Percentiles rank a stretch among this genome's conserved stretches.
Conservation (phyloP, 1,140 invertebrate species). For the Drosophila kepulauana region DNA sequence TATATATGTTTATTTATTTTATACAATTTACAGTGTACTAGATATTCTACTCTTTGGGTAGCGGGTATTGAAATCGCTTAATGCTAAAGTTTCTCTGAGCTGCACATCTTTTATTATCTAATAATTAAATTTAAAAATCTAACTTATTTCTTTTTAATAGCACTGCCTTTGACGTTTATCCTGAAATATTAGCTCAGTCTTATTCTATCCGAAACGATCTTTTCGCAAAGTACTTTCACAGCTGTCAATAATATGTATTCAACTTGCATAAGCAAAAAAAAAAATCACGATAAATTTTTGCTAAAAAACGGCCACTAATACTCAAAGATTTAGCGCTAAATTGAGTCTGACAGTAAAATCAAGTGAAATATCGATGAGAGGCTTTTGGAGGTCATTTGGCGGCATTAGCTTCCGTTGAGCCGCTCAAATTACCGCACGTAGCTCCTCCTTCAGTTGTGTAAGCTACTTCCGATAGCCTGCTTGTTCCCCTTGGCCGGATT, state of each 20-base stretch:
- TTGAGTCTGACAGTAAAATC: constrained; percentile 70
- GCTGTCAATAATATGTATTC: constrained; percentile 23
- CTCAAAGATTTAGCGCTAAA: constrained; percentile 49
- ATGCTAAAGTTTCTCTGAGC: no score
- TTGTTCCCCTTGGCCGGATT: not conserved
- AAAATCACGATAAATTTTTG: constrained; percentile 27
- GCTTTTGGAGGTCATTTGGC: constrained; percentile 70
- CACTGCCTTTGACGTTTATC: no score
- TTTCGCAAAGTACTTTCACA: not conserved
- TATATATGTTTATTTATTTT: no score
- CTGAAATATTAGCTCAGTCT: no score
- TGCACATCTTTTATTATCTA: no score
- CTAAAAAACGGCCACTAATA: constrained; percentile 42
- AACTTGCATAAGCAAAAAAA: not conserved
- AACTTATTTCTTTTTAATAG: no score
- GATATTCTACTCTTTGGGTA: no score
- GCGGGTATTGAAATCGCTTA: no score
- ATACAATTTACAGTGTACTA: no score
- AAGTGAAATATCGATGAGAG: constrained; percentile 76
- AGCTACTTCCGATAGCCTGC: constrained; percentile 32
- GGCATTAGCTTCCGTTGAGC: constrained; percentile 66
- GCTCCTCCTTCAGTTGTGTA: constrained; percentile 39
- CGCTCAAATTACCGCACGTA: constrained; percentile 64
- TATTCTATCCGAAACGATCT: no score
- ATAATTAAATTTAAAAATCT: no score